Evolutionary conservation across 2,113 vertebrate species (phyloP).

Genomic region (Pluvianellus socialis): DNA sequence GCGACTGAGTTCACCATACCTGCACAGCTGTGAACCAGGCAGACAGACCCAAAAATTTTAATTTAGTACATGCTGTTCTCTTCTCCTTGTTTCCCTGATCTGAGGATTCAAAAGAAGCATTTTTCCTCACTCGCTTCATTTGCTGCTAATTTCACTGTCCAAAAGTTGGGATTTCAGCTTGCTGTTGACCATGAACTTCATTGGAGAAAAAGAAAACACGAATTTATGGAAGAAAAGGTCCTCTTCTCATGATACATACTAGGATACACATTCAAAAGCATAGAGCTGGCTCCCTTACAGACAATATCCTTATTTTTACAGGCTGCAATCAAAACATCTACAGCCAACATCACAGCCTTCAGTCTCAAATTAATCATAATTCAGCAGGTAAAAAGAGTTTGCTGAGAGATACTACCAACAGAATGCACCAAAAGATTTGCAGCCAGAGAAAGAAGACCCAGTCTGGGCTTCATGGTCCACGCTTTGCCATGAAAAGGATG

Average conservation of each 20-base stretch:
- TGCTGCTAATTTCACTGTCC: background rate
- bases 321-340: background rate
- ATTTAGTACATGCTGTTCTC: background rate
- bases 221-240: background rate
- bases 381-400: background rate
- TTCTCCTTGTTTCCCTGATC: background rate
- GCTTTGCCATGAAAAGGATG: background rate
- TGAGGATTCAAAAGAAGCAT: background rate
- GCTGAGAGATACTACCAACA: too few relatives aligned
- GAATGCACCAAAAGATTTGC: background rate
- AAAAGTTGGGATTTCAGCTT: background rate
- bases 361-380: background rate
- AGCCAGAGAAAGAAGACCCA: background rate
- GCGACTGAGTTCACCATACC: background rate
- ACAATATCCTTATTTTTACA: background rate
- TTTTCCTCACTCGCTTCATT: background rate
- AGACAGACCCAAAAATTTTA: background rate
- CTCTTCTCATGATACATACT: background rate
- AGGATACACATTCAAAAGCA: background rate
- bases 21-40: background rate
- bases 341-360: background rate
- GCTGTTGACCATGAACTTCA: background rate
- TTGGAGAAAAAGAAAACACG: background rate
- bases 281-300: background rate
- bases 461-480: accelerated